phyloP scores from a whole-genome alignment of 2,113 vertebrate species.

The Pao palembangensis region DNA sequence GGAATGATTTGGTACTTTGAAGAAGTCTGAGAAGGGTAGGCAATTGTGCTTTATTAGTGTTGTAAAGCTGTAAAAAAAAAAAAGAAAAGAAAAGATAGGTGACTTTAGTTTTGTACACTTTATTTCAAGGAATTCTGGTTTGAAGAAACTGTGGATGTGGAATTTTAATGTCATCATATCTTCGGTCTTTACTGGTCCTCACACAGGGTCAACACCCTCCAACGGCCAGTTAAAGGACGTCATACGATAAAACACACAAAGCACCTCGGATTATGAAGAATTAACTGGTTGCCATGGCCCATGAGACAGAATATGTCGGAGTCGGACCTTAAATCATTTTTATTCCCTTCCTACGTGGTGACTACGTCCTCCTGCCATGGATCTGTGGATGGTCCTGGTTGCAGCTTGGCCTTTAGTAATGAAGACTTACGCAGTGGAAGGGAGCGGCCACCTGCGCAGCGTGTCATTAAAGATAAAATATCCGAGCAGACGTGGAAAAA shows the following conservation, averaged over 20 bases:
- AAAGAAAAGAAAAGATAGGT: background rate
- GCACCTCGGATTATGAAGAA: conserved; percentile 38
- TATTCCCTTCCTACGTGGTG: conserved; percentile 11
- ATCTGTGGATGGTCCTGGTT: conserved; percentile 24
- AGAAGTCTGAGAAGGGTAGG: too few relatives aligned
- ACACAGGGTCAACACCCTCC: conserved; percentile 42
- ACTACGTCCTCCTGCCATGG: conserved; percentile 13
- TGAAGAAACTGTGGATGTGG: too few relatives aligned
- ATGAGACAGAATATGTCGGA: conserved; percentile 31
- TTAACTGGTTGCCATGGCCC: conserved; percentile 30
- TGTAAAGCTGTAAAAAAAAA: too few relatives aligned
- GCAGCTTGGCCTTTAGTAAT: conserved; percentile 19
- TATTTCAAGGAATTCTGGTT: background rate
- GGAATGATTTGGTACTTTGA: too few relatives aligned
- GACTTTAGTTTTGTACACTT: background rate
- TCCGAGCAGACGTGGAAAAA: conserved; percentile 1
- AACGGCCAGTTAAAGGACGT: conserved; percentile 22
- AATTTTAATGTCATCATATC: background rate
- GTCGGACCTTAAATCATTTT: conserved; percentile 37
- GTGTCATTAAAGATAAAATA: conserved; percentile 24
- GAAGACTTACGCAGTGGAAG: conserved; percentile 5
- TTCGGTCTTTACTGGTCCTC: conserved; percentile 6
- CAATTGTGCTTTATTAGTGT: too few relatives aligned
- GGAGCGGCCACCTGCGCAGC: conserved; percentile 16
- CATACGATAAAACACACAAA: conserved; percentile 48